These are phyloP conservation scores for Helicoverpa assulta DNA, from an alignment of 2,888 invertebrate species.

Conservation along the genomic window DNA sequence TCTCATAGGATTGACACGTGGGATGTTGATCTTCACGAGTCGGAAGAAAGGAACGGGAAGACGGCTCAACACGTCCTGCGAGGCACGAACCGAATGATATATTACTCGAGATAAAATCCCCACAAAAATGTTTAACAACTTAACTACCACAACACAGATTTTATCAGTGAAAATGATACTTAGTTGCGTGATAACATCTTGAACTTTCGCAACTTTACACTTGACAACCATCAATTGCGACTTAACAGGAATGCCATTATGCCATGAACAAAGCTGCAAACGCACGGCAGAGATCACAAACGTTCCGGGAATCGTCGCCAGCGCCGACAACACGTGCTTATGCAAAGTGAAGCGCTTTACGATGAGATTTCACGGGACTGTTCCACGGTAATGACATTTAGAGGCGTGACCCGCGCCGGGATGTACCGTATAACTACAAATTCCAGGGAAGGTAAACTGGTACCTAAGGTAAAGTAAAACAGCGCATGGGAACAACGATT, in stretches of 20 bases:
- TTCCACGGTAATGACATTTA: conserved; percentile 75
- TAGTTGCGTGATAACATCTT: conserved; percentile 11
- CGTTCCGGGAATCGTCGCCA: conserved; percentile 48
- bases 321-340: conserved; percentile 51
- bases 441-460: conserved; percentile 52
- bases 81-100: background rate
- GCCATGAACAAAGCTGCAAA: conserved; percentile 27
- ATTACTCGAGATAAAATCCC: conserved; percentile 8
- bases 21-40: conserved; percentile 10
- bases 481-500: conserved; percentile 31
- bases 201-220: conserved; percentile 16
- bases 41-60: background rate
- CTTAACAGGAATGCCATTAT: conserved; percentile 38
- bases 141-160: conserved; percentile 21
- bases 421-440: conserved; percentile 69
- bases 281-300: conserved; percentile 38
- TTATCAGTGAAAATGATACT: conserved; percentile 3
- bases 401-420: conserved; percentile 73
- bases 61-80: background rate
- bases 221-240: conserved; percentile 34
- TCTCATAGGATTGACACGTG: conserved; percentile 28
- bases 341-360: conserved; percentile 50
- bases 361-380: conserved; percentile 66
- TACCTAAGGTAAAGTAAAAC: conserved; percentile 30
- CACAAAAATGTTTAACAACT: conserved; percentile 2